Base-by-base conservation (phyloP, 2,113 vertebrate genomes). In the Rhynchomys soricoides region DNA sequence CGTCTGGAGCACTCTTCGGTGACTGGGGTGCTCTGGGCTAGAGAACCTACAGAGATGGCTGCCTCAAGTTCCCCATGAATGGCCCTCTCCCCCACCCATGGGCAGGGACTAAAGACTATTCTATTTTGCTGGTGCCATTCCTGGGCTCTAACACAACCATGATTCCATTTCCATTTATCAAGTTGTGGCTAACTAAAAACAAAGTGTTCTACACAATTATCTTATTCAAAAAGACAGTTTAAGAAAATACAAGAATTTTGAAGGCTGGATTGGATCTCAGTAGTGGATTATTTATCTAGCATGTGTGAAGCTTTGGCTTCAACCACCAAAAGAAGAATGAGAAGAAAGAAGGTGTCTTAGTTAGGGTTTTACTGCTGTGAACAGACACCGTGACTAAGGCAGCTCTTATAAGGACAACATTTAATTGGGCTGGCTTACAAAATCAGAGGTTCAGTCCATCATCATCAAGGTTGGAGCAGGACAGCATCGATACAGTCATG, bases 211-310 rank as follows among this genome's bases (percentile, higher is more conserved):
- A 5, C 3, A 74, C 10, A 96, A 92, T 92, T 89, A 77, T 70
- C 68, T 59, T 64, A 86, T 64, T 95, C 78, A 79, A 78, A 59
- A 79, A 48, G 78, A 86, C 70, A 22, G 64, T 74, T 73, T 93
- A 91, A 83, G 59, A 92, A 86, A 68, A 40, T 96, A 50, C 77
- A 92, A 92, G 34, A 75, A 93, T 5, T 24, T 91, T 17, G 50
- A 8, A 48, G 52, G 26, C n/a, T 34, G 11, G 10, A 62, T 19
- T 62, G 17, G 21, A 31, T 13, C 26, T 75, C 52, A 24, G 26
- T 12, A 11, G 16, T 43, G 7, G 24, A 73, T 37, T 55, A 11
- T 9, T 73, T n/a, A 29, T 9, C 2, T 31, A 34, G n/a, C 26
- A 45, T 31, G 16, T 12, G 26, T 31, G 37, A 59, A 57, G 52